These are phyloP conservation scores for Piliocolobus tephrosceles DNA, from an alignment of 2,113 vertebrate genomes.

Conservation along the genomic window DNA sequence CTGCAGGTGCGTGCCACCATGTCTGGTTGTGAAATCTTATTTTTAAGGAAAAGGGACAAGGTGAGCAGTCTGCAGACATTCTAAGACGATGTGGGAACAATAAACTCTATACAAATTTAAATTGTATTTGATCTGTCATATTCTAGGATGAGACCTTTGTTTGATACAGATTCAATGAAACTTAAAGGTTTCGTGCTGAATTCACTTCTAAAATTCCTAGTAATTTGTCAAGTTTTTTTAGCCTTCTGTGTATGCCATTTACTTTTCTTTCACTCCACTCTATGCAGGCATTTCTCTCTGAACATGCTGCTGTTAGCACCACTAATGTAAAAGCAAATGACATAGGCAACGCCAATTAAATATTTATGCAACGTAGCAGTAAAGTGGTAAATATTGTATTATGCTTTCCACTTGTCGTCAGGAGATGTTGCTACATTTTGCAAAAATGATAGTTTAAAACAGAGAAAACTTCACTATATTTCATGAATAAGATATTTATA, in stretches of 20 bases:
- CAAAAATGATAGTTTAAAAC: conserved; percentile 57
- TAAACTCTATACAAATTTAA: not conserved
- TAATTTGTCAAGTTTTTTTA: conserved; percentile 70
- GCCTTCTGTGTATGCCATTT: conserved; percentile 62
- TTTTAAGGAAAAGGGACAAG: not conserved
- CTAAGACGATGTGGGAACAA: not conserved
- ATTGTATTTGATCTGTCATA: not conserved
- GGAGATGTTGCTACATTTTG: conserved; percentile 64
- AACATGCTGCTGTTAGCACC: conserved; percentile 64
- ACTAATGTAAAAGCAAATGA: conserved; percentile 75
- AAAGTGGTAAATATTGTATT: conserved; percentile 77
- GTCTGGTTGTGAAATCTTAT: not conserved
- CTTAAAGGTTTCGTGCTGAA: conserved; percentile 41
- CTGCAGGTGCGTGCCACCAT: not conserved
- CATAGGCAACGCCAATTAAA: conserved; percentile 74
- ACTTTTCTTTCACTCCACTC: conserved; percentile 57
- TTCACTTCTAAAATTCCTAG: conserved; percentile 69
- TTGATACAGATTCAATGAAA: not conserved
- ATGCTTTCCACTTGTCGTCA: conserved; percentile 73
- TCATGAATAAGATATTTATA: not conserved
- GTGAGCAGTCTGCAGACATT: not conserved
- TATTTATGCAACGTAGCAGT: conserved; percentile 62
- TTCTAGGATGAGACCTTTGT: not conserved
- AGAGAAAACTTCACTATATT: conserved; percentile 52
- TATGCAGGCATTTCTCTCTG: conserved; percentile 66